Percentiles rank a stretch among this genome's conserved stretches.
Evolutionary conservation across 2,797 vertebrate genomes (phyloP).

Genomic region (Nasua narica): DNA sequence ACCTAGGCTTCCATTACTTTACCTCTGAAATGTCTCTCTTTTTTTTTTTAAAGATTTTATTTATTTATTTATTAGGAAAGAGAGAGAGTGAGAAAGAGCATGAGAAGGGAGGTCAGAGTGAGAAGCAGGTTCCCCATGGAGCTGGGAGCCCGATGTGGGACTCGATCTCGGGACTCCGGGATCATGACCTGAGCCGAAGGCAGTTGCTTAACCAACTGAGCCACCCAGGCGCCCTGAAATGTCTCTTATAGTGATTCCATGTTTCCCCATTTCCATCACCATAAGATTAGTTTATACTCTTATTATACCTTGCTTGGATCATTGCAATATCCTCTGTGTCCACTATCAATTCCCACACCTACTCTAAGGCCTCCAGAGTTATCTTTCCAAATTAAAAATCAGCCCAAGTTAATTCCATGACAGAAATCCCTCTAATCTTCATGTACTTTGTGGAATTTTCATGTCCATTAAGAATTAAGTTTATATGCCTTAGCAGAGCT

Average conservation of each 20-base stretch:
- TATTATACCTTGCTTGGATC: not conserved
- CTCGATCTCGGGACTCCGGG: no score
- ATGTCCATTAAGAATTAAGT: not conserved
- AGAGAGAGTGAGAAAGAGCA: no score
- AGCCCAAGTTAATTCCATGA: not conserved
- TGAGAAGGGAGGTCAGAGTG: no score
- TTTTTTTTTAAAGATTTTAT: no score
- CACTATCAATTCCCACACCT: not conserved
- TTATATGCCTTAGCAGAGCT: not conserved
- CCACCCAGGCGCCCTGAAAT: no score
- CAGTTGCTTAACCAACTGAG: no score
- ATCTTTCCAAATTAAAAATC: constrained; percentile 16
- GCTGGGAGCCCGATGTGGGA: no score
- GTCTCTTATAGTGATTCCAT: not conserved
- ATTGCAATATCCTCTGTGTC: not conserved
- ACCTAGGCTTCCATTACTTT: not conserved
- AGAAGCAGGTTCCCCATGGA: no score
- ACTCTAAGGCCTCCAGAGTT: not conserved
- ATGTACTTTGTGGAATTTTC: not conserved
- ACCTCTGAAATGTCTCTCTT: not conserved
- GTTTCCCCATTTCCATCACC: not conserved
- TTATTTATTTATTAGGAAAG: no score
- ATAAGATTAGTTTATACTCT: not conserved
- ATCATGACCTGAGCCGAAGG: no score
- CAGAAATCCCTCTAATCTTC: not conserved